phyloP scores from a whole-genome alignment of 30 jellyfish, hydroid and myxozoan genomes.

The Phacellophora camtschatica region DNA sequence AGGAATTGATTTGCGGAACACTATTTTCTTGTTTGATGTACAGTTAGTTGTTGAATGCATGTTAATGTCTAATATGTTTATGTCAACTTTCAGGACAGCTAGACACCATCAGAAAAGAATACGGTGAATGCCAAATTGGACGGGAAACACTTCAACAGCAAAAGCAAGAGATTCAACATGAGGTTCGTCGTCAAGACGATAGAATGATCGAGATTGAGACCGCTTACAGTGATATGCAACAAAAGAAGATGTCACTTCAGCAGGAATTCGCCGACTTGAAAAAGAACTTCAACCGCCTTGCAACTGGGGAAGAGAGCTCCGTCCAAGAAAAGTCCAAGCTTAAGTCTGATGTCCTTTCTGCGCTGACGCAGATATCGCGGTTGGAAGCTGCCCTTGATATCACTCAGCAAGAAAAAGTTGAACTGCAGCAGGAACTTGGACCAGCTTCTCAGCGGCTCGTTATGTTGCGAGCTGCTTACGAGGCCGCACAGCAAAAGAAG shows the following conservation, averaged over 20 bases:
- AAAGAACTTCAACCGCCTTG: conserved; percentile 85
- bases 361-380: conserved; percentile 96
- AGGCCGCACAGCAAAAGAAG: conserved; percentile 95
- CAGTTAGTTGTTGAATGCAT: no score
- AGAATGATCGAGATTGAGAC: conserved; percentile 91
- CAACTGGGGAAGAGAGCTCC: conserved; percentile 93
- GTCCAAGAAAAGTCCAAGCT: conserved; percentile 89
- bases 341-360: conserved; percentile 85
- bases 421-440: conserved; percentile 98
- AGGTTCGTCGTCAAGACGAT: conserved; percentile 79
- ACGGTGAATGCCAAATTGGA: conserved; percentile 75
- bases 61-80: no score
- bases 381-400: conserved; percentile 99
- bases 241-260: conserved; percentile 71
- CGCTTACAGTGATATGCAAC: conserved; percentile 91
- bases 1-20: no score
- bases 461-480: conserved; percentile 98
- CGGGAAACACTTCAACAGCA: conserved; percentile 93
- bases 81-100: conserved; percentile 61
- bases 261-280: conserved; percentile 89
- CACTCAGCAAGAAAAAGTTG: conserved; percentile 95
- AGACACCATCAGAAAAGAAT: conserved; percentile 70
- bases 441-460: conserved; percentile 98
- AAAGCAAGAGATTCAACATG: conserved; percentile 85
- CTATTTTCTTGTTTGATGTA: no score